These are phyloP conservation scores for Drosophila quadrilineata DNA, from an alignment of 1,140 invertebrate species.

Conservation along the genomic window DNA sequence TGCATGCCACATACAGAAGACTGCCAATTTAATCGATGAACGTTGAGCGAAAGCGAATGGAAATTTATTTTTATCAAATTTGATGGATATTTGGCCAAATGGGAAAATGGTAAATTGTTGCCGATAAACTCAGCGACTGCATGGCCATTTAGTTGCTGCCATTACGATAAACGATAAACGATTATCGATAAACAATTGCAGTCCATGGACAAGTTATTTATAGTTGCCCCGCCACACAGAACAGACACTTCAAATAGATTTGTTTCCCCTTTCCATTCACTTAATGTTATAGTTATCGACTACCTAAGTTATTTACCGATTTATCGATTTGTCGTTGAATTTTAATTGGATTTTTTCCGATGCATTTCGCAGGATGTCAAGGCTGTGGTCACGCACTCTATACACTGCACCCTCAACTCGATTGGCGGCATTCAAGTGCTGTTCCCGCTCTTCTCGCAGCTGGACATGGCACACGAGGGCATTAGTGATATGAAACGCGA, in stretches of 20 bases:
- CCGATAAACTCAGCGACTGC: too few relatives aligned
- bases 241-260: too few relatives aligned
- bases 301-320: too few relatives aligned
- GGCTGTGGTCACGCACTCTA: constrained; percentile 99
- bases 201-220: too few relatives aligned
- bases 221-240: too few relatives aligned
- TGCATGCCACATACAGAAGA: constrained; percentile 1
- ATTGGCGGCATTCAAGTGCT: constrained; percentile 99
- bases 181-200: too few relatives aligned
- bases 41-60: constrained; percentile 7
- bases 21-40: constrained; percentile 39
- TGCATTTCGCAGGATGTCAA: constrained; percentile 93
- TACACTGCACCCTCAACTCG: constrained; percentile 99
- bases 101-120: constrained; percentile 16
- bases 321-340: not conserved
- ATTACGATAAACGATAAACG: constrained; percentile 7
- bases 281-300: too few relatives aligned
- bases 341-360: too few relatives aligned
- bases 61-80: constrained; percentile 28
- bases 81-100: constrained; percentile 22
- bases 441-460: constrained; percentile 98
- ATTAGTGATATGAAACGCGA: constrained; percentile 90
- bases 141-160: not conserved
- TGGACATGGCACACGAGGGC: constrained; percentile 95
- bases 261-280: too few relatives aligned